A percentile compares a stretch with the other conserved stretches of the same genome.
Conservation (phyloP, 2,113 vertebrate species). For the Scalopus aquaticus region DNA sequence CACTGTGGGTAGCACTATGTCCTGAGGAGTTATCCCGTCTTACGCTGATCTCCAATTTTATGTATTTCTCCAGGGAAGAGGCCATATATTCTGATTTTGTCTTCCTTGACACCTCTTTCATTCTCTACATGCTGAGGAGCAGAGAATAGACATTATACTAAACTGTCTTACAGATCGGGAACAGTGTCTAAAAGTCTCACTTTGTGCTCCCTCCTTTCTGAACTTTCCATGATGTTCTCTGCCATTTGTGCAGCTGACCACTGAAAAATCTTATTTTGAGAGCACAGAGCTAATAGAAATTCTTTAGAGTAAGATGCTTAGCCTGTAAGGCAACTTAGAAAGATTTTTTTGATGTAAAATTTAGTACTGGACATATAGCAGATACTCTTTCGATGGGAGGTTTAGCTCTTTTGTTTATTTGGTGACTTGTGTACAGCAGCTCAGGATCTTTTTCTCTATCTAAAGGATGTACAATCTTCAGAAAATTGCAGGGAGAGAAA, state of each 20-base stretch:
- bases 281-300: background rate
- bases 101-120: background rate
- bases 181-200: background rate
- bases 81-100: background rate
- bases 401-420: conserved; percentile 25
- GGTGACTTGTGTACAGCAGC: background rate
- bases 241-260: background rate
- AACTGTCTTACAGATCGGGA: background rate
- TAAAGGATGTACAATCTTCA: background rate
- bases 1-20: background rate
- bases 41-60: background rate
- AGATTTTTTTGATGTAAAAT: background rate
- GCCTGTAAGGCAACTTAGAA: background rate
- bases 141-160: background rate
- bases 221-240: background rate
- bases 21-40: background rate
- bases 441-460: background rate
- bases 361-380: background rate
- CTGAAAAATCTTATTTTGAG: conserved; percentile 1
- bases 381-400: background rate
- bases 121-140: background rate
- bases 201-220: background rate
- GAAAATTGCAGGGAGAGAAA: background rate
- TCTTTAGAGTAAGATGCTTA: background rate
- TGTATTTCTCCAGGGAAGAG: background rate